Evolutionary conservation across 2,797 vertebrate species (phyloP).

Genomic region (Scyliorhinus canicula): DNA sequence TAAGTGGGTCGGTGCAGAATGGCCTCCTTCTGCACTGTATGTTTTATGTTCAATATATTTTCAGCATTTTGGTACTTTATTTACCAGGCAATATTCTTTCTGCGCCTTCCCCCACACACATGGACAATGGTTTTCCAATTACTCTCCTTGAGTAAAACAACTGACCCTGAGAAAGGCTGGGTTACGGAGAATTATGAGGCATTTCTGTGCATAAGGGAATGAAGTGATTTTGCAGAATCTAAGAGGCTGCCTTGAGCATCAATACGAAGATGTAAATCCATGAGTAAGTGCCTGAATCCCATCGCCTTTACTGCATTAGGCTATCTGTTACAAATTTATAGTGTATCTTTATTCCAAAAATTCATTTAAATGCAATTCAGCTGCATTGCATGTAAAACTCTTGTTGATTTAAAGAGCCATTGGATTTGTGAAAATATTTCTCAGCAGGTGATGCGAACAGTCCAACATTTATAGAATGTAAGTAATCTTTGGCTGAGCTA

Average conservation of each 20-base stretch:
- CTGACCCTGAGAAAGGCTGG: not conserved
- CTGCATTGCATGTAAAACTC: not conserved
- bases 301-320: not conserved
- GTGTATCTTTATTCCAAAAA: not conserved
- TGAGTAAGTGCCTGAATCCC: not conserved
- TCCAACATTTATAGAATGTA: not conserved
- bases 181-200: not conserved
- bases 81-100: not conserved
- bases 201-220: not conserved
- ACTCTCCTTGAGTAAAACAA: not conserved
- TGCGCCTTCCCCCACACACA: not conserved
- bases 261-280: not conserved
- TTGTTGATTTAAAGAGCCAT: not conserved
- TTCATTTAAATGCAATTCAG: not conserved
- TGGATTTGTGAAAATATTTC: not conserved
- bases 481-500: not conserved
- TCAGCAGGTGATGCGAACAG: not conserved
- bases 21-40: too few species aligned
- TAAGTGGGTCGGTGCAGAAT: too few species aligned
- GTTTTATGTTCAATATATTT: too few species aligned
- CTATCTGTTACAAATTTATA: not conserved
- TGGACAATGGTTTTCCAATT: not conserved
- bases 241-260: not conserved
- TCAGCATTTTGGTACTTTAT: not conserved
- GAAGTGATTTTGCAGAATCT: constrained; percentile 3